phyloP scores from a whole-genome alignment of 2,888 invertebrate species.

The Seira ritae region DNA sequence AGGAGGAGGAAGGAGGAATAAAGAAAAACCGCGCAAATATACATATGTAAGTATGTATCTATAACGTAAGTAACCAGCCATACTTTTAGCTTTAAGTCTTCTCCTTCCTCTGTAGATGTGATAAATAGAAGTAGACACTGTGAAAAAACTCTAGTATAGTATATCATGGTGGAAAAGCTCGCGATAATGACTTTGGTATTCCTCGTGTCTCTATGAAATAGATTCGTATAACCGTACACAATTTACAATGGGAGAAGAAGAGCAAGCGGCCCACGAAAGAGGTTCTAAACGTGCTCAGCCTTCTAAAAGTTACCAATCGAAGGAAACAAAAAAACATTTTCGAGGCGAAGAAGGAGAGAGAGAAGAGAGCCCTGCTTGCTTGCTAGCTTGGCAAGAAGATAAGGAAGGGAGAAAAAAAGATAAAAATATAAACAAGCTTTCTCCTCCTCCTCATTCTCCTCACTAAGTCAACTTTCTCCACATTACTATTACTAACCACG shows the following conservation, averaged over 20 bases:
- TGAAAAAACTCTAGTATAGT: neutral
- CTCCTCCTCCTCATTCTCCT: no score
- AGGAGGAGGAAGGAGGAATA: no score
- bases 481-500: no score
- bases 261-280: constrained; percentile 71
- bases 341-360: constrained; percentile 13
- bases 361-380: neutral
- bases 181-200: constrained; percentile 27
- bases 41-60: no score
- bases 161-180: neutral
- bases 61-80: no score
- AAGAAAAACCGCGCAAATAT: no score
- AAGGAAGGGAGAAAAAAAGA: neutral
- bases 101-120: no score
- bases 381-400: no score
- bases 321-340: constrained; percentile 33
- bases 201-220: neutral
- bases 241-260: constrained; percentile 42
- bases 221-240: constrained; percentile 4
- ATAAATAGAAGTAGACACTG: neutral
- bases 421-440: neutral
- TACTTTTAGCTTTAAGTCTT: no score
- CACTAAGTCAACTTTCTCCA: no score
- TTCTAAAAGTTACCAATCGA: constrained; percentile 65
- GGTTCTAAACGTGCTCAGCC: constrained; percentile 70